Evolutionary conservation across 2,113 vertebrate genomes (phyloP).

Genomic region (Colossoma macropomum): DNA sequence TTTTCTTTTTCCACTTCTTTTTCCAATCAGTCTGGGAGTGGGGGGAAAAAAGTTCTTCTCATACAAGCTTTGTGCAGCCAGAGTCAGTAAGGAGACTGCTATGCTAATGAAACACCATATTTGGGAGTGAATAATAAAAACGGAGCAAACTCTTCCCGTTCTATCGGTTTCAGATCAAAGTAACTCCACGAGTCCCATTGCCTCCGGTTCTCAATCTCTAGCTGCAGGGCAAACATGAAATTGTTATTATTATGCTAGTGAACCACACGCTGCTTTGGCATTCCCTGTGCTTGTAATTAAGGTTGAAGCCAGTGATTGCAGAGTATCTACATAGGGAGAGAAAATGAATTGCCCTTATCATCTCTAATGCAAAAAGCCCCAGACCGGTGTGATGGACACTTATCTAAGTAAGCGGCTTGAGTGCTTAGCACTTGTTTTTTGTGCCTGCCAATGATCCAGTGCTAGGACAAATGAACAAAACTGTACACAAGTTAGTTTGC

Average conservation of each 20-base stretch:
- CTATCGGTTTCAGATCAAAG: slow-evolving; percentile 78
- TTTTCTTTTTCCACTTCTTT: neutral
- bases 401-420: neutral
- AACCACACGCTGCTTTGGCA: slow-evolving; percentile 71
- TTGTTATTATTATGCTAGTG: slow-evolving; percentile 78
- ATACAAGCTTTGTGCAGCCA: slow-evolving; percentile 48
- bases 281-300: slow-evolving; percentile 73
- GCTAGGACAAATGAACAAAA: too few species aligned
- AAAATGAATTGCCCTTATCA: neutral
- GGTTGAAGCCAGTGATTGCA: slow-evolving; percentile 46
- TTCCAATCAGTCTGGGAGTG: neutral
- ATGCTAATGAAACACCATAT: slow-evolving; percentile 71
- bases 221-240: slow-evolving; percentile 78
- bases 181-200: slow-evolving; percentile 68
- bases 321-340: neutral
- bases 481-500: too few species aligned
- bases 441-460: too few species aligned
- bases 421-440: neutral
- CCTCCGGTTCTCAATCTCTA: slow-evolving; percentile 70
- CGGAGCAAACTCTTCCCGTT: slow-evolving; percentile 71
- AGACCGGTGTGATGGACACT: neutral
- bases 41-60: neutral
- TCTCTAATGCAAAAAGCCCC: neutral
- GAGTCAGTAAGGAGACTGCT: slow-evolving; percentile 59
- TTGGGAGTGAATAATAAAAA: slow-evolving; percentile 64